A percentile compares a stretch with the other conserved stretches of the same genome.
Evolutionary conservation across 2,113 vertebrate species (phyloP).

Genomic region (Rhea americana): DNA sequence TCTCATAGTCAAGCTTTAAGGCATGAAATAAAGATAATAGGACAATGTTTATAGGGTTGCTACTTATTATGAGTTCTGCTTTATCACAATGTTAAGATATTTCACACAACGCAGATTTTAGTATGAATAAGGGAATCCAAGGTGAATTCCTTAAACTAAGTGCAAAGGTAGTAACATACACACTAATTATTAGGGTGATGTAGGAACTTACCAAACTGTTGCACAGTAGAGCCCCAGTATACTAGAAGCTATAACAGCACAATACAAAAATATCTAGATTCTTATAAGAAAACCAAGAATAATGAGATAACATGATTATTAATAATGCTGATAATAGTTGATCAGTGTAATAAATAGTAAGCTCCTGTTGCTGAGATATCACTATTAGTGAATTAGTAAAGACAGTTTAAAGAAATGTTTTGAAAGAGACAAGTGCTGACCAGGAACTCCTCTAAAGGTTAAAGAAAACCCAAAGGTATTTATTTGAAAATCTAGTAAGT

Average conservation of each 20-base stretch:
- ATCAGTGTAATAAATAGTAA: not conserved
- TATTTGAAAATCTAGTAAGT: not conserved
- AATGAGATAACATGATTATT: not conserved
- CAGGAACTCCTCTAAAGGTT: not conserved
- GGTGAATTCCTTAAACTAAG: not conserved
- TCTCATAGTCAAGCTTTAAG: not conserved
- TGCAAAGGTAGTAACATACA: not conserved
- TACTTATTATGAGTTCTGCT: not conserved
- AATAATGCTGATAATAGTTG: not conserved
- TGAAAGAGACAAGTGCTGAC: not conserved
- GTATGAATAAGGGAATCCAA: not conserved
- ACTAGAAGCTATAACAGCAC: not conserved
- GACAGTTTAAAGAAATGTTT: not conserved
- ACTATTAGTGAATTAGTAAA: not conserved
- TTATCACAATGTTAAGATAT: accelerated
- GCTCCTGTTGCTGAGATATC: not conserved
- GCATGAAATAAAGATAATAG: not conserved
- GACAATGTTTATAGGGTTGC: not conserved
- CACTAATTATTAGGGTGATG: not conserved
- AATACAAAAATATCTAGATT: not conserved
- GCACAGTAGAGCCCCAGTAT: not conserved
- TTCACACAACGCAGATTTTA: not conserved
- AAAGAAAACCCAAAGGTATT: not conserved
- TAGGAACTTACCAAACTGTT: not conserved
- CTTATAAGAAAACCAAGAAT: not conserved